Base-by-base conservation (phyloP, 2,797 vertebrate genomes). In the Geotrypetes seraphini region DNA sequence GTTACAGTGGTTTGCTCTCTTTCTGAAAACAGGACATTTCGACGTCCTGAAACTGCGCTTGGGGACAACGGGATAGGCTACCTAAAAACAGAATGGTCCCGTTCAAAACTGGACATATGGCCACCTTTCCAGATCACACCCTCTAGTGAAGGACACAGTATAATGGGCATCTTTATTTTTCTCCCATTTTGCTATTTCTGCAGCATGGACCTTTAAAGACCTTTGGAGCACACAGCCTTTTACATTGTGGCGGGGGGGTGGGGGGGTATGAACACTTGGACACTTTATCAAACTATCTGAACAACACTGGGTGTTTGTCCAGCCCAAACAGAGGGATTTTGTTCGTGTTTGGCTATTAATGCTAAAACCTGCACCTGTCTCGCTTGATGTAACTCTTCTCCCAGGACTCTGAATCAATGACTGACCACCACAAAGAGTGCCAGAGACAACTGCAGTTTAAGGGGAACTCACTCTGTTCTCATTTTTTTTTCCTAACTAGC, bases 351-450 rank as follows among this genome's bases (percentile, higher is more conserved):
- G 70, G 63, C 60, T 63, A 43, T 69, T 47, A 58, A 63, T 65
- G 65, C 65, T 57, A 57, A 72, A 77, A 71, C 31, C 66, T 39
- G 75, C 78, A 74, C 70, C 78, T 81, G 82, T 65, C 49, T 39
- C 53, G 36, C n/a, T 53, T 62, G 27, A 44, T 43, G 66, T 46
- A 42, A 15, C 44, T 47, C 36, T 3, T 43, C 45, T 52, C 53
- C 10, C n/a, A 28, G 14, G 56, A 50, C 35, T 50, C 40, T 2
- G 17, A 34, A 39, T 47, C 50, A 52, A 53, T 3, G 2, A 43
- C n/a, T 1, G n/a, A n/a, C 33, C 22, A 33, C 10, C 16, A 10
- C 49, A 39, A 62, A 48, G 57, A 41, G 49, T 39, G 22, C 5
- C 7, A 13, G 19, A 25, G 13, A 3, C 24, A 33, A 57, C 43